Evolutionary conservation across 2,797 vertebrate genomes (phyloP).

Genomic region (Sebastes steindachneri): DNA sequence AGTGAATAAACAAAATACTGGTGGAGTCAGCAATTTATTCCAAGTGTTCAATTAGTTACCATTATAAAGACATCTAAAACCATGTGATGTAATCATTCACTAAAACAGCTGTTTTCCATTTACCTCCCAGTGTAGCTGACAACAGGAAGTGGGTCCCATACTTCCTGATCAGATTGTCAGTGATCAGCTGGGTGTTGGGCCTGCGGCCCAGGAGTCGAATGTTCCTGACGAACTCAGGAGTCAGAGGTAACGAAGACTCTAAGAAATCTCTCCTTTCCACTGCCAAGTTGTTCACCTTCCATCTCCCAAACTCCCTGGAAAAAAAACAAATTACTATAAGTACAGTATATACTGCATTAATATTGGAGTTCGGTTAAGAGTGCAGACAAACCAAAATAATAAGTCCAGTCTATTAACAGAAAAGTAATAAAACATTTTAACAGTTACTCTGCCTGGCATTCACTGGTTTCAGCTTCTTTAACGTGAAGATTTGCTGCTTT

Average conservation of each 20-base stretch:
- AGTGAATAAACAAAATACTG: background rate
- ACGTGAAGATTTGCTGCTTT: background rate
- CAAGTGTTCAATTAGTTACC: background rate
- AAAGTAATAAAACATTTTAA: background rate
- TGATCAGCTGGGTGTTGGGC: conserved; percentile 92
- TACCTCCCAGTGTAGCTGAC: conserved; percentile 98
- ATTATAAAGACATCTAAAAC: background rate
- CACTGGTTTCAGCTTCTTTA: background rate
- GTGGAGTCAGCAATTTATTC: background rate
- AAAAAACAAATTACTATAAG: background rate
- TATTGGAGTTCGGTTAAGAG: conserved; percentile 28
- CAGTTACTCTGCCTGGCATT: background rate
- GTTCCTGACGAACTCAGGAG: conserved; percentile 95
- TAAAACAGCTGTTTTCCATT: background rate
- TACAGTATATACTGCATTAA: conserved; percentile 7
- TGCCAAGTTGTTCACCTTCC: conserved; percentile 98
- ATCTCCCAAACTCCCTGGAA: conserved; percentile 95
- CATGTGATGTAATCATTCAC: background rate
- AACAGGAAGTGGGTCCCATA: conserved; percentile 98
- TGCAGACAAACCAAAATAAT: background rate
- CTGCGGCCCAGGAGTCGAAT: conserved; percentile 93
- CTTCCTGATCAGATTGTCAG: conserved; percentile 97
- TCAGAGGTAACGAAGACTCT: conserved; percentile 92
- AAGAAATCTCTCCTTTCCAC: conserved; percentile 95
- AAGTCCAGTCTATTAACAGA: background rate